Evolutionary conservation across 2,797 vertebrate species (phyloP).

Genomic region (Acipenser transmontanus): DNA sequence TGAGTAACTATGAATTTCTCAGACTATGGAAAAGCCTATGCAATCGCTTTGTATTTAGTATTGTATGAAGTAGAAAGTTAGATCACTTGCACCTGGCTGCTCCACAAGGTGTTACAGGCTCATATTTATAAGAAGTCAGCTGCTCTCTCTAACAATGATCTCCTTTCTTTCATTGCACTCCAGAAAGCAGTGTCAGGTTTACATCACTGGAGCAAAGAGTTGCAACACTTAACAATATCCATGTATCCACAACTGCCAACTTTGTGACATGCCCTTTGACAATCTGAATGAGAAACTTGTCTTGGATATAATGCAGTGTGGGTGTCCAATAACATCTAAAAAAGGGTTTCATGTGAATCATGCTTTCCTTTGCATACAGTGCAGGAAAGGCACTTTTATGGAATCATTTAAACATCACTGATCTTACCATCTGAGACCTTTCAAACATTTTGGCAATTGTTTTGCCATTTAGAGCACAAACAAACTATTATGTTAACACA

Average conservation of each 20-base stretch:
- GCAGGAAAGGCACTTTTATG: neutral
- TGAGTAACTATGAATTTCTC: too few relatives aligned
- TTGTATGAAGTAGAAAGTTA: neutral
- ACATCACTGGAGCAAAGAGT: neutral
- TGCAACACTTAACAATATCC: neutral
- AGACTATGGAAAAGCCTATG: too few relatives aligned
- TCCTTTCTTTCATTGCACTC: neutral
- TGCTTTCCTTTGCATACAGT: neutral
- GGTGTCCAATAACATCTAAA: constrained; percentile 3
- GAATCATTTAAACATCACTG: too few relatives aligned
- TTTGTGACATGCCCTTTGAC: neutral
- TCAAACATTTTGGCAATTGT: too few relatives aligned
- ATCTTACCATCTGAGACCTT: too few relatives aligned
- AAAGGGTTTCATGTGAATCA: neutral
- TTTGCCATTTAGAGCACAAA: too few relatives aligned
- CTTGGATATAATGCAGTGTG: neutral
- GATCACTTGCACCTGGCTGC: neutral
- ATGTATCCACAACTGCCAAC: neutral
- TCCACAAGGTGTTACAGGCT: neutral
- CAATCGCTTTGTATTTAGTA: too few relatives aligned
- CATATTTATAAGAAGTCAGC: neutral
- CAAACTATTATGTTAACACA: too few relatives aligned
- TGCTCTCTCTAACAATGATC: neutral
- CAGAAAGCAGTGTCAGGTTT: neutral
- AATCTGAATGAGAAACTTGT: neutral